Evolutionary conservation across 1,140 invertebrate species (phyloP).

Genomic region (Meteorus sp.): DNA sequence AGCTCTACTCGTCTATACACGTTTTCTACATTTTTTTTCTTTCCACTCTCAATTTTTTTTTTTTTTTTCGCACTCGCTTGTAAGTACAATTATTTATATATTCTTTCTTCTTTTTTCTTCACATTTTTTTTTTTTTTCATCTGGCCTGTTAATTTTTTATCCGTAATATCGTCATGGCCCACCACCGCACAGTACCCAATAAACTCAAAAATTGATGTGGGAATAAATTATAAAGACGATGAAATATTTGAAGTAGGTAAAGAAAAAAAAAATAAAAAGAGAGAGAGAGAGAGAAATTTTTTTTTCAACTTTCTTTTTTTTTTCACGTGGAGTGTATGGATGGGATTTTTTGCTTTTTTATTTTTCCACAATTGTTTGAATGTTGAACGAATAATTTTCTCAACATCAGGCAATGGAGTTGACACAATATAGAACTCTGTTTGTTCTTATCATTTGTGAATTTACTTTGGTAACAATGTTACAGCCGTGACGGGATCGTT

Average conservation of each 20-base stretch:
- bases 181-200: slow-evolving; percentile 37
- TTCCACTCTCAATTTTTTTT: slow-evolving; percentile 5
- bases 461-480: slow-evolving; percentile 5
- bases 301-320: slow-evolving; percentile 3
- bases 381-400: slow-evolving; percentile 1
- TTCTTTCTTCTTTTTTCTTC: background rate
- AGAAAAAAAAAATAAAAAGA: background rate
- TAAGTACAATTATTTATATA: background rate
- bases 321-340: background rate
- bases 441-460: slow-evolving; percentile 11
- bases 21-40: background rate
- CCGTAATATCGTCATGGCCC: slow-evolving; percentile 31
- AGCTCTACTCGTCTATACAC: background rate
- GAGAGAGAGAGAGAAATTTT: background rate
- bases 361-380: background rate
- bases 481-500: slow-evolving; percentile 13
- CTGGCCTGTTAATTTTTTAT: slow-evolving; percentile 5
- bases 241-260: slow-evolving; percentile 10
- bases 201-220: slow-evolving; percentile 28
- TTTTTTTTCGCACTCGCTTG: slow-evolving; percentile 21
- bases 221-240: slow-evolving; percentile 33
- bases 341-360: no score
- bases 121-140: background rate
- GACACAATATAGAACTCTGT: background rate
- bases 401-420: background rate